Base-by-base conservation (phyloP, 2,113 vertebrate genomes). In the Saimiri boliviensis region DNA sequence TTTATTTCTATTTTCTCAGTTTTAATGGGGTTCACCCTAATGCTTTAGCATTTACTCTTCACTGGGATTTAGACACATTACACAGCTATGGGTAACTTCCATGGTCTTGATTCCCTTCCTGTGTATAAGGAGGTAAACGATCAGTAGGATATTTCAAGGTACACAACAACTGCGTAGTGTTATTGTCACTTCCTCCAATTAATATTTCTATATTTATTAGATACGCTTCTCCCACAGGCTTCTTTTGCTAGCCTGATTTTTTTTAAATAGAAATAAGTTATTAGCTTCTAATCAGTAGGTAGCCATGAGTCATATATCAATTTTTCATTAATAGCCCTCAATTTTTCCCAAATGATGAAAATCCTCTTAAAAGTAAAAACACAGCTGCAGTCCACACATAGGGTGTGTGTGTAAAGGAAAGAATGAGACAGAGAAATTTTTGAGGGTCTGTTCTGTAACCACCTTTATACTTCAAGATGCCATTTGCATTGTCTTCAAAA, bases 251-350 rank as follows among this genome's bases (percentile, higher is more conserved):
- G 37, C 37, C 25, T 71, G 70, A 81, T n/a, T n/a, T 70, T 35
- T 35, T 91, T 89, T 40, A 66, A 95, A 58, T 45, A 82, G 40
- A 93, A 84, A 66, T 66, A 37, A 66, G 19, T 93, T 32, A 21
- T 32, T 58, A 85, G 21, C 47, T 84, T 96, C 12, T 32, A 47
- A 79, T 87, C 73, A 35, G 35, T 56, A 5, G n/a, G 37, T 49
- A 90, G 35, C n/a, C 35, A 47, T 25, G 30, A 89, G 58, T 63
- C 37, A 80, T 47, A 63, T 11, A 60, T 11, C 11, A 66, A 13
- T 71, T 63, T 73, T 40, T 60, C 68, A 25, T 40, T 30, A 91
- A 82, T 27, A 32, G 17, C 66, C 76, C 35, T 37, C 35, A 56
- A 70, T 17, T 27, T 93, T 93, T 82, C 76, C 45, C 35, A 47